Percentiles rank a stretch among this genome's conserved stretches.
Conservation (phyloP, 2,797 vertebrate species). For the Calcarius lapponicus region DNA sequence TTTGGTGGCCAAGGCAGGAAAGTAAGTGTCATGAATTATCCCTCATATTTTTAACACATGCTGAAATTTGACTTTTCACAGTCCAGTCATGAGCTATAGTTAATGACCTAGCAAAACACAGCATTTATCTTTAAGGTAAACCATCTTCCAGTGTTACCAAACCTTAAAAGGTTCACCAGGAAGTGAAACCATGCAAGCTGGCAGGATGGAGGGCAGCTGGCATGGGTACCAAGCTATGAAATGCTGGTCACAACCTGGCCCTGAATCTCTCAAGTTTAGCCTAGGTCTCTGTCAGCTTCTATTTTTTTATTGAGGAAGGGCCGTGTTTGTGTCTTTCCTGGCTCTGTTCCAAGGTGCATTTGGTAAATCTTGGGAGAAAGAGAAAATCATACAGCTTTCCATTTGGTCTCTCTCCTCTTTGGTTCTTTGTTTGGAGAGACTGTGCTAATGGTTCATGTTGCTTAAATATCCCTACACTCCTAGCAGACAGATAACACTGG, state of each 20-base stretch:
- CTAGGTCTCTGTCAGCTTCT: background rate
- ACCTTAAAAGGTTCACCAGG: accelerated
- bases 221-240: background rate
- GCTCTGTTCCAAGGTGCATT: background rate
- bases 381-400: accelerated
- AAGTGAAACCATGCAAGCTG: background rate
- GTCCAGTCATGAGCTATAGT: background rate
- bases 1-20: background rate
- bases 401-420: background rate
- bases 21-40: accelerated
- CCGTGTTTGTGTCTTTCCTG: accelerated
- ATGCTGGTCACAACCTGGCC: background rate
- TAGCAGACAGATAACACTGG: background rate
- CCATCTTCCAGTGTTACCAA: background rate
- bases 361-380: background rate
- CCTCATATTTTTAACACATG: background rate
- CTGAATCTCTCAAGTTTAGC: background rate
- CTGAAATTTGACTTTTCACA: background rate
- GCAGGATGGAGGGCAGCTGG: background rate
- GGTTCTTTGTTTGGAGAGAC: background rate
- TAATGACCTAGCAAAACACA: background rate
- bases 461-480: background rate
- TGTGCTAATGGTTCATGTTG: background rate
- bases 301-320: background rate
- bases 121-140: background rate